Evolutionary conservation across 2,888 invertebrate genomes (phyloP), one percentile per base, ranked within the genome.

Genomic region (Diplazon laetatorius): DNA sequence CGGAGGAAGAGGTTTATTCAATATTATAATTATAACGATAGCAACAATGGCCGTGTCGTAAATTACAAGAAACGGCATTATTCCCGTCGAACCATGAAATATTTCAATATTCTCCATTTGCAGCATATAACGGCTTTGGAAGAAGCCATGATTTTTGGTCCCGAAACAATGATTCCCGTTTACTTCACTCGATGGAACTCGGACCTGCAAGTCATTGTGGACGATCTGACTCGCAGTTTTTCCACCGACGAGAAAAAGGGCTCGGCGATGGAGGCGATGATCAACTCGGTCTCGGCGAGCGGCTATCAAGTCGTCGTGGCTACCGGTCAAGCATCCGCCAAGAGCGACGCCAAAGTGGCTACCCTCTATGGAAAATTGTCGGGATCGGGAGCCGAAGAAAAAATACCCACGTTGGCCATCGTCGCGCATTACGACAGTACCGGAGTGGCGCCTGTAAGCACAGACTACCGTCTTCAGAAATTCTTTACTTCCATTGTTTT

Each of bases 381-480:
- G 8, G 97, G 97, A 0, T 94, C 95, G 20, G 94, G 94, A 42
- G 93, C 93, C 76, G 94, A 94, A 84, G 93, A 93, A 79, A 94
- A 95, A 71, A 92, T 96, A 1, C 97, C 98, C 66, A 96, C 98
- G 8, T 95, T 99, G 80, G 95, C 97, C 1, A 92, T 99, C 63
- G 96, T 97, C 3, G 97, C 99, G 0, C 97, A 99, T 92, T 97
- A 99, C 86, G 99, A 99, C 89, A 95, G 97, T 16, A 95, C 96
- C 85, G 97, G 97, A 62, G 92, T 97, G 72, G 96, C 96, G 25
- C 98, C 99, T 72, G 99, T 98, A 92, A 94, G 95, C 78, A 44
- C 6, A 30, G 6, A n/a, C n/a, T n/a, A n/a, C n/a, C n/a, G n/a
- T n/a, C n/a, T n/a, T n/a, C n/a, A n/a, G n/a, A n/a, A n/a, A n/a